Evolutionary conservation across 2,113 vertebrate species (phyloP), one percentile per base, ranked within the genome.

Genomic region (Podocnemis expansa): DNA sequence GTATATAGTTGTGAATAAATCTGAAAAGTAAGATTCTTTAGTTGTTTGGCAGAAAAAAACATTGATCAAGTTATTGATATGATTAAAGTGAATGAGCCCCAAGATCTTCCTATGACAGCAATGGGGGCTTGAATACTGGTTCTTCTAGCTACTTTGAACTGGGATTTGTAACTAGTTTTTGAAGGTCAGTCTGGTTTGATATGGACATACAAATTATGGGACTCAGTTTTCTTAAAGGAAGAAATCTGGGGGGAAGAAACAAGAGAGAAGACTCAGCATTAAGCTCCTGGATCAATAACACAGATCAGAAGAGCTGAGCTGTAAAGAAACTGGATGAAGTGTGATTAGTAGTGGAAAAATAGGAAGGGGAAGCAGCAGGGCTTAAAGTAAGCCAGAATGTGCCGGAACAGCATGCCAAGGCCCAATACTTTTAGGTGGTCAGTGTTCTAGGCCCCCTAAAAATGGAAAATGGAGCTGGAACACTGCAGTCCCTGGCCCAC

Each of bases 111-210:
- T 5, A 31, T 34, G 38, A 85, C 70, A 1, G 51, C 81, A 88
- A 81, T 73, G 82, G 79, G 79, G 90, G 49, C 13, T 84, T 90
- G 84, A 87, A 90, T 91, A 81, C 56, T 87, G 63, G n/a, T 82
- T 58, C 56, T 58, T 29, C 1, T 0, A 89, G 47, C 34, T 78
- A n/a, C 12, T 47, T 83, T 83, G 80, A 83, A 34, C 19, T 90
- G 55, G 41, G 76, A 80, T 85, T 90, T 87, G 27, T 38, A 78
- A 24, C 14, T 82, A 24, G 1, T 93, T 91, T 84, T 78, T 56
- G 83, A 3, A 83, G 55, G 78, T 87, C 85, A 95, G 60, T 47
- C 29, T 43, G 22, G 73, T 85, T 78, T 73, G 5, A 78, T 41
- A 78, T 10, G 13, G 24, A 13, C 21, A 43, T 38, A n/a, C 49